phyloP scores from a whole-genome alignment of 2,888 invertebrate species.

The Pollenia angustigena region DNA sequence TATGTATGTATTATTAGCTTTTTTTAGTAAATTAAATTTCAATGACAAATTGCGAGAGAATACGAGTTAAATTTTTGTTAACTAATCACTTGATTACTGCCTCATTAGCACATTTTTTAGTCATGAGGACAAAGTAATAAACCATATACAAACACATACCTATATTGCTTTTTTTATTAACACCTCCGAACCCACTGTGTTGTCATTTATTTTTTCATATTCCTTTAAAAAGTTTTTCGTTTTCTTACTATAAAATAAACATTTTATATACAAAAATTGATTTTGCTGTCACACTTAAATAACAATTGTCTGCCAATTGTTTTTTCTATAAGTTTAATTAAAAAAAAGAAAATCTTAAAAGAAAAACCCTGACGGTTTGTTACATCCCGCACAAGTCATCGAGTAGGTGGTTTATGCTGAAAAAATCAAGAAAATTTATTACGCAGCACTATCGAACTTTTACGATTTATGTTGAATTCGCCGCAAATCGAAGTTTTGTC shows the following conservation, averaged over 20 bases:
- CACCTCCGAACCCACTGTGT: conserved; percentile 18
- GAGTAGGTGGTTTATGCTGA: background rate
- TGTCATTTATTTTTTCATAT: background rate
- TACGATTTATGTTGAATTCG: conserved; percentile 70
- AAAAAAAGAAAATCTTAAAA: conserved; percentile 4
- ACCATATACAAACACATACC: background rate
- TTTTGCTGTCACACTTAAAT: conserved; percentile 41
- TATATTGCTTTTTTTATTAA: background rate
- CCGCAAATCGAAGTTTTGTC: conserved; percentile 48
- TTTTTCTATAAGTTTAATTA: background rate
- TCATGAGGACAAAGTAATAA: background rate
- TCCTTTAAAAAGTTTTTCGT: background rate
- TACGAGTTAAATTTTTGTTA: background rate
- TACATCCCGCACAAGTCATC: conserved; percentile 15
- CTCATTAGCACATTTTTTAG: conserved; percentile 12
- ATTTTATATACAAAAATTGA: conserved; percentile 17
- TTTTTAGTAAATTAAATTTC: conserved; percentile 13
- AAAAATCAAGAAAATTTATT: background rate
- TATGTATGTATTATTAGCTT: background rate
- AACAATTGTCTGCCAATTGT: conserved; percentile 19
- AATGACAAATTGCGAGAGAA: background rate
- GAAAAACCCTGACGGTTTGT: conserved; percentile 1
- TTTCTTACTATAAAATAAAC: conserved; percentile 12
- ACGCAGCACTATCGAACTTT: conserved; percentile 33
- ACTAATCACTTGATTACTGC: background rate